Evolutionary conservation across 2,113 vertebrate genomes (phyloP).

Genomic region (Thermophis baileyi): DNA sequence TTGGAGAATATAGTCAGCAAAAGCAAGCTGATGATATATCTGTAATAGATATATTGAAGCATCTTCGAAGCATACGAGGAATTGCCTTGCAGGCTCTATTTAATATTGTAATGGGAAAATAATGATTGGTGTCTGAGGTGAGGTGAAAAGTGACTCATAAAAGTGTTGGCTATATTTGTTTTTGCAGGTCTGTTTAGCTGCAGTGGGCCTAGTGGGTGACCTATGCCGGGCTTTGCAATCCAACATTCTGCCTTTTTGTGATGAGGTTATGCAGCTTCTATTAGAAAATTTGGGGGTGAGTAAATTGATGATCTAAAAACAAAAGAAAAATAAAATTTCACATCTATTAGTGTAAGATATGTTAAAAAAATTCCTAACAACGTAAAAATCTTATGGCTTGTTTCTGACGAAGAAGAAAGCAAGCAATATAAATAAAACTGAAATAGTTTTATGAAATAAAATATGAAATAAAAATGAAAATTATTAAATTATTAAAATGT

Average conservation of each 20-base stretch:
- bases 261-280: conserved; percentile 97
- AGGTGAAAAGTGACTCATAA: conserved; percentile 18
- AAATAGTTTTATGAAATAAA: neutral
- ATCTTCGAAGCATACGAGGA: neutral
- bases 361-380: neutral
- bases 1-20: neutral
- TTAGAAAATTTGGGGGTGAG: conserved; percentile 97
- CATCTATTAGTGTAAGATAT: neutral
- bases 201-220: conserved; percentile 94
- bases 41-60: neutral
- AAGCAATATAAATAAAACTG: neutral
- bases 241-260: conserved; percentile 95
- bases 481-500: neutral
- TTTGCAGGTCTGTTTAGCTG: conserved; percentile 92
- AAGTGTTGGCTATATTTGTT: conserved; percentile 26
- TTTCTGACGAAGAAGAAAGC: neutral
- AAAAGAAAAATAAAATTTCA: neutral
- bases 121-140: neutral
- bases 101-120: neutral
- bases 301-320: neutral
- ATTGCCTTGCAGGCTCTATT: accelerated
- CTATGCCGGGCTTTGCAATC: conserved; percentile 89
- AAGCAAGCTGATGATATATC: neutral
- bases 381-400: neutral
- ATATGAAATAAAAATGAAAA: neutral